Evolutionary conservation across 2,888 invertebrate species (phyloP).

Genomic region (Dorcus hopei): DNA sequence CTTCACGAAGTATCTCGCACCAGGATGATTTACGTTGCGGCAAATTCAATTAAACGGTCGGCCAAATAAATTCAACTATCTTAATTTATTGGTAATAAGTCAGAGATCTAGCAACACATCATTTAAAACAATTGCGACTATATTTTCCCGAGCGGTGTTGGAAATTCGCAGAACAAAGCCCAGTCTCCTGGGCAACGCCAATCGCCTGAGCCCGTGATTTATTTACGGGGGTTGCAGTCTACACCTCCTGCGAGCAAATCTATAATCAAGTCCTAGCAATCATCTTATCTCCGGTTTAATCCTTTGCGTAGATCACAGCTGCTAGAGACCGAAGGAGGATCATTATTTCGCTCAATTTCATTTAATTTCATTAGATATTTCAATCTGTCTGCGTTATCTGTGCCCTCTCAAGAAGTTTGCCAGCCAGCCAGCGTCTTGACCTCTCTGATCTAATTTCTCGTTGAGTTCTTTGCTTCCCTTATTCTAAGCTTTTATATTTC

Average conservation of each 20-base stretch:
- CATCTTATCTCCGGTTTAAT: slow-evolving; percentile 27
- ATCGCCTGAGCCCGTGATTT: slow-evolving; percentile 20
- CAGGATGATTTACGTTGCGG: background rate
- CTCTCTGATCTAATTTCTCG: slow-evolving; percentile 32
- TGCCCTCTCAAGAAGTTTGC: slow-evolving; percentile 18
- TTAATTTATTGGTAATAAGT: too few relatives aligned
- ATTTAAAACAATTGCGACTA: background rate
- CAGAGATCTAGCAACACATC: background rate
- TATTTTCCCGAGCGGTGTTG: background rate
- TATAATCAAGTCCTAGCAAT: slow-evolving; percentile 28
- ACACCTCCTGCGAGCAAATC: slow-evolving; percentile 25
- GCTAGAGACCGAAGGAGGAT: slow-evolving; percentile 25
- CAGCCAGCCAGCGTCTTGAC: slow-evolving; percentile 29
- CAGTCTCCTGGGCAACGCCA: background rate
- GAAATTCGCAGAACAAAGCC: background rate
- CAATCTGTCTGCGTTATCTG: slow-evolving; percentile 40
- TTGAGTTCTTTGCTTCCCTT: slow-evolving; percentile 27
- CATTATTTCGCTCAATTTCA: slow-evolving; percentile 44
- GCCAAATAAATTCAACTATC: background rate
- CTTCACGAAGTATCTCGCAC: background rate
- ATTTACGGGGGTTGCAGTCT: slow-evolving; percentile 27
- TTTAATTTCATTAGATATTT: slow-evolving; percentile 45
- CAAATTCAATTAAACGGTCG: background rate
- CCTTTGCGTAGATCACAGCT: slow-evolving; percentile 30
- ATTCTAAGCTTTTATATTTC: slow-evolving; percentile 28